Conservation (phyloP, 2,113 vertebrate species). For the Steatornis caripensis region DNA sequence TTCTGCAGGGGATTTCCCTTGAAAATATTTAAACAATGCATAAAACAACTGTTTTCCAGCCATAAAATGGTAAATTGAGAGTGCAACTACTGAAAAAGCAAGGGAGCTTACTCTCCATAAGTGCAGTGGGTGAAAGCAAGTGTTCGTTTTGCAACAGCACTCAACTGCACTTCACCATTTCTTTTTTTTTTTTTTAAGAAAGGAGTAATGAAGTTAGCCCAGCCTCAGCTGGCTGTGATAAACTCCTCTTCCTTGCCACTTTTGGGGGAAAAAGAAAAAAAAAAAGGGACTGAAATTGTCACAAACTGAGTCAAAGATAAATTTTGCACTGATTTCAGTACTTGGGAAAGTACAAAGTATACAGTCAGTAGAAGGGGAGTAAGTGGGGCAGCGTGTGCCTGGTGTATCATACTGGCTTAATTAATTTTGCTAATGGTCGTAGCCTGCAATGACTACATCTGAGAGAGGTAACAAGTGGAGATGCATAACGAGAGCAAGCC, state of each 20-base stretch:
- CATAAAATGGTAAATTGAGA: too few species aligned
- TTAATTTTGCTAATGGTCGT: not conserved
- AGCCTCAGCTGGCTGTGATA: not conserved
- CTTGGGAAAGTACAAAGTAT: not conserved
- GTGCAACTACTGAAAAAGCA: too few species aligned
- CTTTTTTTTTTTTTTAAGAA: not conserved
- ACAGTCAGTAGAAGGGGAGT: fast-evolving
- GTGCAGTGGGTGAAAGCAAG: not conserved
- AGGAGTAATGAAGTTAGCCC: not conserved
- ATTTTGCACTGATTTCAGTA: fast-evolving
- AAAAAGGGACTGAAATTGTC: not conserved
- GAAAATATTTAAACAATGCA: too few species aligned
- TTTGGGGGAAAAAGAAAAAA: too few species aligned
- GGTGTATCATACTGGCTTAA: not conserved
- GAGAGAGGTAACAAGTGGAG: fast-evolving
- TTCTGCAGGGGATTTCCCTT: too few species aligned
- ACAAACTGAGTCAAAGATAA: not conserved
- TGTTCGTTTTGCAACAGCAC: not conserved
- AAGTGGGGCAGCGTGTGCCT: not conserved
- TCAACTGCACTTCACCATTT: too few species aligned
- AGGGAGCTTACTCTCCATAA: too few species aligned
- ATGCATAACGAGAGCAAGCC: fast-evolving
- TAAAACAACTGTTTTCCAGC: too few species aligned
- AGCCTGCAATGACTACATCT: not conserved
- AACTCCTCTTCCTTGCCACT: not conserved